Percentiles rank a stretch among this genome's conserved stretches.
These are phyloP conservation scores for Saturnia pavonia DNA, from an alignment of 2,888 invertebrate species.

Conservation along the genomic window DNA sequence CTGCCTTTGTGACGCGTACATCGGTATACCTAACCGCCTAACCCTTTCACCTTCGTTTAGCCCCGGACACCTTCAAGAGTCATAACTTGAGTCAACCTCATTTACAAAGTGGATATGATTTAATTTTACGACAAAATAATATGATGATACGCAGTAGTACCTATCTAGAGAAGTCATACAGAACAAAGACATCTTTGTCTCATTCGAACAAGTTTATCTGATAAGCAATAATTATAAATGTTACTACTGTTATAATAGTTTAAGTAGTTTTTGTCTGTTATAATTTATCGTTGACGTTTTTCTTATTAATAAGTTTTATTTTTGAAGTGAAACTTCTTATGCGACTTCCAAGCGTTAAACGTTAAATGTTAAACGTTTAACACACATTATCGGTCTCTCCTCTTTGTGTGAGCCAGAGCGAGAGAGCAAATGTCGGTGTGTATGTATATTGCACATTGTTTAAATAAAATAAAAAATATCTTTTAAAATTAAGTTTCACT, in stretches of 20 bases:
- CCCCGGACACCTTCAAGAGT: constrained; percentile 30
- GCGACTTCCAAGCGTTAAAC: no score
- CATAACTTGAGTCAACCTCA: constrained; percentile 43
- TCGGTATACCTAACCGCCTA: constrained; percentile 35
- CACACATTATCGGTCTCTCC: no score
- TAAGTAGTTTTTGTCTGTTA: neutral
- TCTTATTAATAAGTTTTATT: neutral
- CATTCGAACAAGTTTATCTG: neutral
- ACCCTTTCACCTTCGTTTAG: constrained; percentile 46
- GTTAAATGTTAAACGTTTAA: no score
- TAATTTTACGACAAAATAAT: constrained; percentile 25
- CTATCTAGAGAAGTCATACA: constrained; percentile 35
- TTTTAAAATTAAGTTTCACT: no score
- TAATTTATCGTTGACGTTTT: neutral
- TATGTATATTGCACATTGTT: no score
- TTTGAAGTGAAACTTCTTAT: no score
- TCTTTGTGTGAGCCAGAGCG: no score
- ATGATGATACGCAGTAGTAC: constrained; percentile 29
- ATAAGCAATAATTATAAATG: neutral
- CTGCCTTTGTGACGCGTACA: constrained; percentile 34
- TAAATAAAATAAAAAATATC: no score
- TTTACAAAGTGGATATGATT: constrained; percentile 36
- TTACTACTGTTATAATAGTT: neutral
- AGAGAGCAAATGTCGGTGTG: no score
- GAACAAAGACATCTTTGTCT: constrained; percentile 15